Percentiles rank a stretch among this genome's conserved stretches.
phyloP scores from a whole-genome alignment of 2,888 invertebrate genomes.

The Embidobia sp. region DNA sequence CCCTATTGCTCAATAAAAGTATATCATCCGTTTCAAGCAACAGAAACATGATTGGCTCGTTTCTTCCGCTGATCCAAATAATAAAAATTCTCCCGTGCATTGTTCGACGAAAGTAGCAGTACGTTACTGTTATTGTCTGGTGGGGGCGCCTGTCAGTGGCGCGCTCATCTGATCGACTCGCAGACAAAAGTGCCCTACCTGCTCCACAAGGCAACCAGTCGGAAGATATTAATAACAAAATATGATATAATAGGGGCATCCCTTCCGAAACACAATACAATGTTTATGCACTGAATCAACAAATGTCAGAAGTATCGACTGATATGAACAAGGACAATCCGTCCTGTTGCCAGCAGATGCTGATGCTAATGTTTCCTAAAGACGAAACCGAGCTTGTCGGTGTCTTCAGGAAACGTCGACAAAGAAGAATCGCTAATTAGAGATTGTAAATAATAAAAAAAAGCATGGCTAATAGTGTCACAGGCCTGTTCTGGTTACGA shows the following conservation, averaged over 20 bases:
- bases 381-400: conserved; percentile 60
- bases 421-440: neutral
- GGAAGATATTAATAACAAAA: conserved; percentile 82
- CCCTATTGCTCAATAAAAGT: conserved; percentile 8
- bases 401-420: conserved; percentile 30
- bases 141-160: conserved; percentile 69
- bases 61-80: conserved; percentile 38
- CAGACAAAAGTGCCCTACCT: conserved; percentile 77
- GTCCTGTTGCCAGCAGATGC: conserved; percentile 70
- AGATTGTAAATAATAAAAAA: neutral
- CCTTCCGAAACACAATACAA: conserved; percentile 79
- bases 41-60: conserved; percentile 54
- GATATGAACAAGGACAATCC: conserved; percentile 34
- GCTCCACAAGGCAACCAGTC: conserved; percentile 78
- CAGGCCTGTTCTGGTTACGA: neutral
- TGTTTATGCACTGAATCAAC: conserved; percentile 81
- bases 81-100: conserved; percentile 69
- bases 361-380: neutral
- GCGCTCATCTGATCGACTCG: conserved; percentile 59
- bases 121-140: conserved; percentile 59
- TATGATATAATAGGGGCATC: conserved; percentile 81
- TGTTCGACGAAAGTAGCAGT: conserved; percentile 74
- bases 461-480: conserved; percentile 7
- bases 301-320: conserved; percentile 71
- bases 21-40: conserved; percentile 37